Evolutionary conservation across 1,140 invertebrate species (phyloP).

Genomic region (Doryteuthis pealeii): DNA sequence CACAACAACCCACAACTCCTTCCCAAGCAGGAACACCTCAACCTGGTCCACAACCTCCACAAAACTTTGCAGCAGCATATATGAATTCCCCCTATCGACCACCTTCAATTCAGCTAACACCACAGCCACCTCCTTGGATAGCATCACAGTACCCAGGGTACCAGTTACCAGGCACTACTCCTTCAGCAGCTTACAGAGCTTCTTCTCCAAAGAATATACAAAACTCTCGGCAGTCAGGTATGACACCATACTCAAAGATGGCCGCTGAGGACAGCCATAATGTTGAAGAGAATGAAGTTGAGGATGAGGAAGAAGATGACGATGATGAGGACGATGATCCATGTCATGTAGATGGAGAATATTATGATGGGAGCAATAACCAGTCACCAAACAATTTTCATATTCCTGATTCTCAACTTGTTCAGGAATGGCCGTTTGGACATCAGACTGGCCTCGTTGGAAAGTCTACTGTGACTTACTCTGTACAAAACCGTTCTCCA

Average conservation of each 20-base stretch:
- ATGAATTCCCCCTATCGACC: neutral
- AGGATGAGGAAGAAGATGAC: neutral
- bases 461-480: constrained; percentile 39
- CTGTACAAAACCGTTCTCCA: constrained; percentile 15
- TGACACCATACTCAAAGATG: neutral
- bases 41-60: neutral
- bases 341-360: constrained; percentile 16
- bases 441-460: constrained; percentile 30
- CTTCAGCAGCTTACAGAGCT: neutral
- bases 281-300: neutral
- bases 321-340: constrained; percentile 17
- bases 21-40: neutral
- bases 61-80: neutral
- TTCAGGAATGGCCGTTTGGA: constrained; percentile 45
- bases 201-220: neutral
- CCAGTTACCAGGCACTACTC: neutral
- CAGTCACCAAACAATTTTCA: constrained; percentile 20
- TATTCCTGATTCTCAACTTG: constrained; percentile 32
- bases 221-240: neutral
- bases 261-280: neutral
- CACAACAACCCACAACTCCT: neutral
- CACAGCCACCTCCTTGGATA: neutral
- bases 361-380: neutral
- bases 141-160: neutral
- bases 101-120: neutral